phyloP scores from a whole-genome alignment of 1,140 invertebrate species.

The Protaetia brevitarsis region DNA sequence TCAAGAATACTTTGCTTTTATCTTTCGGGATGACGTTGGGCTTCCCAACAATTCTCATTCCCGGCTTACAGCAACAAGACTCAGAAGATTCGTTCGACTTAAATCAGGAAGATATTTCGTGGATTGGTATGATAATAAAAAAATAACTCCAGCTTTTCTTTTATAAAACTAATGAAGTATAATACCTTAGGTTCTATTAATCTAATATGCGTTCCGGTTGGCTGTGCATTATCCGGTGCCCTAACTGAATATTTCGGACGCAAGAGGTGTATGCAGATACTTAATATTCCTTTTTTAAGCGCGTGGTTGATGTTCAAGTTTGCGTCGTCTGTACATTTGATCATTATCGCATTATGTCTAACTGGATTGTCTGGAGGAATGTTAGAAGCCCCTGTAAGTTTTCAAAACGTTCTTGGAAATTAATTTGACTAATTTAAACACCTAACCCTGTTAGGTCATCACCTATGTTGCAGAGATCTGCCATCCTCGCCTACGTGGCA shows the following conservation, averaged over 20 bases:
- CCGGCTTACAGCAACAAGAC: constrained; percentile 56
- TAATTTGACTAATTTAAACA: no score
- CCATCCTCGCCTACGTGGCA: constrained; percentile 70
- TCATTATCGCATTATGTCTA: constrained; percentile 65
- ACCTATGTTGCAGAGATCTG: constrained; percentile 80
- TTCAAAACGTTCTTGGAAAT: no score
- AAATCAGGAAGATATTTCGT: constrained; percentile 65
- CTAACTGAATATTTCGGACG: constrained; percentile 67
- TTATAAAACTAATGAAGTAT: constrained; percentile 9
- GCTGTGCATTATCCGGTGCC: constrained; percentile 68
- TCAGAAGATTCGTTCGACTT: constrained; percentile 55
- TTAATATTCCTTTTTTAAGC: constrained; percentile 67
- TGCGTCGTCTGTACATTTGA: constrained; percentile 55
- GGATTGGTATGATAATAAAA: constrained; percentile 54
- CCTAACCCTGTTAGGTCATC: constrained; percentile 57
- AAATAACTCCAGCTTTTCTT: background rate
- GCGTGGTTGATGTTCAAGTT: constrained; percentile 71
- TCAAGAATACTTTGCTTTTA: constrained; percentile 62
- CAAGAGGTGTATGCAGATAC: constrained; percentile 67
- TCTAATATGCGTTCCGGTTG: constrained; percentile 71
- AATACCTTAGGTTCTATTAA: constrained; percentile 68
- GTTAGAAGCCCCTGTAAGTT: constrained; percentile 72
- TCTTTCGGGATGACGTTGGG: constrained; percentile 73
- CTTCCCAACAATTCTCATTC: constrained; percentile 73
- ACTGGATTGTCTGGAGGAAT: constrained; percentile 71